These are phyloP conservation scores for Trichomalopsis sarcophagae DNA, from an alignment of 1,140 invertebrate species.

Conservation along the genomic window DNA sequence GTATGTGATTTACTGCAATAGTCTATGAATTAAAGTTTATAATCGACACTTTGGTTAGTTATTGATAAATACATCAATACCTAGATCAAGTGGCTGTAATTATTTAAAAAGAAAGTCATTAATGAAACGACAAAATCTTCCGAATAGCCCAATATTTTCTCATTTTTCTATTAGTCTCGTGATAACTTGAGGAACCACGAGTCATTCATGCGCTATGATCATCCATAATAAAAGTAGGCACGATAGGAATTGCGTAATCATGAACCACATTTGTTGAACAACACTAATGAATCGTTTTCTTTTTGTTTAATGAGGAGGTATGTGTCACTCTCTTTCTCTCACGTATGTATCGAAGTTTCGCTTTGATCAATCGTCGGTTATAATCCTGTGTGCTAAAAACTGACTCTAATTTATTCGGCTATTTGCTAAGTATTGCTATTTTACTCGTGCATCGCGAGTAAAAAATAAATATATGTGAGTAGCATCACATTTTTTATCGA, in stretches of 20 bases:
- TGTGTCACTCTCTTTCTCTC: conserved; percentile 31
- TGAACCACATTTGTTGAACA: conserved; percentile 49
- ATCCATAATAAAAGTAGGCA: conserved; percentile 67
- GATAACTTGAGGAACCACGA: conserved; percentile 30
- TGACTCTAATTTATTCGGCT: conserved; percentile 26
- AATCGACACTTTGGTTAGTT: not conserved
- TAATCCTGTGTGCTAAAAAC: conserved; percentile 33
- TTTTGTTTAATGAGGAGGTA: conserved; percentile 3
- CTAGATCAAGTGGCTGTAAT: too few species aligned
- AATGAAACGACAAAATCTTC: conserved; percentile 31
- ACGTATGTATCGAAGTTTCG: conserved; percentile 4
- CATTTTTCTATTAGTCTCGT: conserved; percentile 48
- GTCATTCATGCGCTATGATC: conserved; percentile 54
- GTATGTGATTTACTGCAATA: not conserved
- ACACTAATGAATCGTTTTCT: conserved; percentile 36
- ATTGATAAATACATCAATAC: too few species aligned
- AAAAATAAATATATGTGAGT: conserved; percentile 46
- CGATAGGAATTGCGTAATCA: conserved; percentile 60
- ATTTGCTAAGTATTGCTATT: conserved; percentile 47
- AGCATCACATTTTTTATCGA: conserved; percentile 45
- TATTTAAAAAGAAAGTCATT: not conserved
- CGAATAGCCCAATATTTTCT: conserved; percentile 31
- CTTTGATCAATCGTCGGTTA: conserved; percentile 22
- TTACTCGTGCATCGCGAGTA: conserved; percentile 35
- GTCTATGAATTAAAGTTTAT: not conserved